These are phyloP conservation scores for Danio kyathit DNA, from an alignment of 2,797 vertebrate species.

Conservation along the genomic window DNA sequence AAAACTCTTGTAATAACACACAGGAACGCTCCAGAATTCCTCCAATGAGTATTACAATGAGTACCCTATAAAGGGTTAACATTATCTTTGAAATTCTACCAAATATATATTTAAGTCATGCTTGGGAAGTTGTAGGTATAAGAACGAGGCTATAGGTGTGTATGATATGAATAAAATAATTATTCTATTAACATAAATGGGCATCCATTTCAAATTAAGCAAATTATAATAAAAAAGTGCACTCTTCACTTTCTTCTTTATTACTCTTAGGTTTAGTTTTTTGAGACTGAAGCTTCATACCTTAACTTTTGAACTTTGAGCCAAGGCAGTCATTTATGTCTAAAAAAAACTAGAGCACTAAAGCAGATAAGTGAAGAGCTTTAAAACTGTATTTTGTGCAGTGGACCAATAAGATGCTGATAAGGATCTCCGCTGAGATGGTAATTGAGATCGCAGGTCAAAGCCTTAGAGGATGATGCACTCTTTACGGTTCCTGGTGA, in stretches of 20 bases:
- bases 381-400: not conserved
- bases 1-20: too few relatives aligned
- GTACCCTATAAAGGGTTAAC: not conserved
- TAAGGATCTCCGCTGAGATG: not conserved
- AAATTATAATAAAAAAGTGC: not conserved
- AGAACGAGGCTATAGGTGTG: not conserved
- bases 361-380: not conserved
- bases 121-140: not conserved
- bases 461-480: constrained; percentile 87
- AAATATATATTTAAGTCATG: not conserved
- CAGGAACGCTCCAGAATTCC: too few relatives aligned
- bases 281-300: constrained; percentile 70
- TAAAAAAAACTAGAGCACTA: constrained; percentile 58
- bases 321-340: constrained; percentile 74
- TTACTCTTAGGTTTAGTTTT: constrained; percentile 47
- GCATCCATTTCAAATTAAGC: not conserved
- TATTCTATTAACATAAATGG: not conserved
- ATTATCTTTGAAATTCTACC: not conserved
- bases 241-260: constrained; percentile 49
- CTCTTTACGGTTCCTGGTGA: constrained; percentile 89
- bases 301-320: constrained; percentile 63
- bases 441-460: not conserved
- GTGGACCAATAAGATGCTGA: constrained; percentile 15
- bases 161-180: not conserved
- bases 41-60: too few relatives aligned